phyloP scores from a whole-genome alignment of 2,888 invertebrate genomes.

The Drosophila borealis region DNA sequence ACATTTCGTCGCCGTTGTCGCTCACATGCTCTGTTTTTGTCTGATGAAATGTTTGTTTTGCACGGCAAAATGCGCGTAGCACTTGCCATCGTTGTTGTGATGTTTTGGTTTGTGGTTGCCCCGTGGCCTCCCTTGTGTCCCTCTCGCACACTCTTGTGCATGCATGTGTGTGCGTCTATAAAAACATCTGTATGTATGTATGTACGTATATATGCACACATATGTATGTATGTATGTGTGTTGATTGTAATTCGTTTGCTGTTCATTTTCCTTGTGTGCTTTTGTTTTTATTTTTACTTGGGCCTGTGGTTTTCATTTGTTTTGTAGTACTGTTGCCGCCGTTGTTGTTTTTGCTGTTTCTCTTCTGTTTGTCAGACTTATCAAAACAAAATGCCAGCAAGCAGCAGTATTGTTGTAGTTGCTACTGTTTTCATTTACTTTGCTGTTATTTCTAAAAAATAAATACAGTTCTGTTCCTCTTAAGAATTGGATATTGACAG shows the following conservation, averaged over 20 bases:
- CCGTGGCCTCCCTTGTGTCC: constrained; percentile 38
- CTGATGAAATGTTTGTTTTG: constrained; percentile 79
- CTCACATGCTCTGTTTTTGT: constrained; percentile 55
- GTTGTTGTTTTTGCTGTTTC: constrained; percentile 60
- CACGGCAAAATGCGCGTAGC: constrained; percentile 78
- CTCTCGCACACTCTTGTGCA: background rate
- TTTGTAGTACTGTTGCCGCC: constrained; percentile 41
- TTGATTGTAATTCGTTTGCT: constrained; percentile 61
- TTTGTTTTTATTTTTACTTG: constrained; percentile 53
- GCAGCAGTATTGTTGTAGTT: constrained; percentile 45
- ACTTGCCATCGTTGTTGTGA: constrained; percentile 58
- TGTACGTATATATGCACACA: constrained; percentile 7
- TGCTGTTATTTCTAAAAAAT: constrained; percentile 61
- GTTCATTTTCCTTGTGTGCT: constrained; percentile 48
- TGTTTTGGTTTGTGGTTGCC: constrained; percentile 71
- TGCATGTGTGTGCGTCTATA: background rate
- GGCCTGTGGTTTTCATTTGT: constrained; percentile 60
- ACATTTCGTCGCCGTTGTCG: constrained; percentile 65
- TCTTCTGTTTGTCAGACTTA: constrained; percentile 75
- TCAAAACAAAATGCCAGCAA: constrained; percentile 73
- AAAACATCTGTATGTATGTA: background rate
- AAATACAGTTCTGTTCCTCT: constrained; percentile 58
- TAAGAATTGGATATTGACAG: constrained; percentile 1
- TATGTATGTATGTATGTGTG: constrained; percentile 17
- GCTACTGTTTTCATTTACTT: constrained; percentile 53